Base-by-base conservation (phyloP, 2,888 invertebrate species). In the Latheticus oryzae region DNA sequence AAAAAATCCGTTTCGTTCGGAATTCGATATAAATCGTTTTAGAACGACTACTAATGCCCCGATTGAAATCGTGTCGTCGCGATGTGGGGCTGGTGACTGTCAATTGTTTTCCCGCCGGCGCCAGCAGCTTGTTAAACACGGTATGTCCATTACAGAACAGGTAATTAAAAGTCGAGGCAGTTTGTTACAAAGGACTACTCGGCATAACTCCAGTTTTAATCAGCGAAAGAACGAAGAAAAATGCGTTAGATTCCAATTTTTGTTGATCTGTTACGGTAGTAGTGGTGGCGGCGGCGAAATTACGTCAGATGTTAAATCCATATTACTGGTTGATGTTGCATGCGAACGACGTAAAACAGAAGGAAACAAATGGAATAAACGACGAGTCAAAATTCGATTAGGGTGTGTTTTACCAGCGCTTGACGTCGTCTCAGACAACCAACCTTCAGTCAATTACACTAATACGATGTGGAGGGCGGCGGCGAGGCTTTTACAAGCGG, bases 401-500 rank as follows among this genome's bases (percentile, higher is more conserved):
- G 68, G 60, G 66, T 64, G 65, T 73, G 73, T 73, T 72, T 72
- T 72, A 71, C 67, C 83, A 81, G 81, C 79, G 75, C 80, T 81
- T 82, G 82, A 82, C 82, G 81, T 75, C 76, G 76, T 78, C 80
- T 78, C 81, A 79, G 81, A 79, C 79, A 78, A 74, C 67, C 76
- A 74, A 75, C 68, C 72, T 72, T 65, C 71, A 74, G 73, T 74
- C 74, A 75, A 76, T 76, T 76, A 75, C 74, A 71, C 73, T 76
- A 76, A 76, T 73, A 73, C 73, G 72, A 71, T 70, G 69, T 68
- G 67, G n/a, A n/a, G n/a, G n/a, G n/a, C n/a, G n/a, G n/a, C n/a
- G n/a, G n/a, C n/a, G n/a, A n/a, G n/a, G n/a, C n/a, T n/a, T n/a
- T n/a, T n/a, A n/a, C n/a, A n/a, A n/a, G n/a, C n/a, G n/a, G n/a